Conservation (phyloP, 2,113 vertebrate species). For the Oreochromis tanganicae region DNA sequence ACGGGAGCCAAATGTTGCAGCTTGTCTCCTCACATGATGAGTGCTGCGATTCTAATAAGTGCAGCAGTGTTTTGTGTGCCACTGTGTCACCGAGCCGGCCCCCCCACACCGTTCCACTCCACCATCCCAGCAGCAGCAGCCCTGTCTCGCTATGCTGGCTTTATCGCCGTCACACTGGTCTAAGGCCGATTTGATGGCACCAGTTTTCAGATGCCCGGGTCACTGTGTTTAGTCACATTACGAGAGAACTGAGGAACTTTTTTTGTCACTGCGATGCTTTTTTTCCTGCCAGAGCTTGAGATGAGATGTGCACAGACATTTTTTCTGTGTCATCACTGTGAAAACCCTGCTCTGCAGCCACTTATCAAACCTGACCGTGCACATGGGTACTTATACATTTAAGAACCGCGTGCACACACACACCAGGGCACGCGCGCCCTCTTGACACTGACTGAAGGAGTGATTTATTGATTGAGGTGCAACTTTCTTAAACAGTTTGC, state of each 20-base stretch:
- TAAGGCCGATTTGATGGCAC: conserved; percentile 14
- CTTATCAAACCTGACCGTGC: conserved; percentile 32
- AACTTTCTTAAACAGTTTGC: conserved; percentile 36
- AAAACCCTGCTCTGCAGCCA: conserved; percentile 29
- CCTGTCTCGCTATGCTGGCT: not conserved
- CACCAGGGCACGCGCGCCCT: not conserved
- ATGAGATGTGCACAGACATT: conserved; percentile 31
- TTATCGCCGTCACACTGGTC: conserved; percentile 15
- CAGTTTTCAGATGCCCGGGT: not conserved
- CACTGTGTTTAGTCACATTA: conserved; percentile 1
- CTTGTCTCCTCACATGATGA: conserved; percentile 19
- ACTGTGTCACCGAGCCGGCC: conserved; percentile 22
- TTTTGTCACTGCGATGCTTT: not conserved
- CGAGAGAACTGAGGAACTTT: not conserved
- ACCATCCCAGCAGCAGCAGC: not conserved
- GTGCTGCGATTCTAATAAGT: conserved; percentile 27
- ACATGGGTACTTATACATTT: not conserved
- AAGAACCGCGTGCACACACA: not conserved
- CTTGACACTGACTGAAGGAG: not conserved
- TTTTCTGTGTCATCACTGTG: conserved; percentile 48
- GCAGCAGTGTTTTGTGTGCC: conserved; percentile 42
- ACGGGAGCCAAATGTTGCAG: not conserved
- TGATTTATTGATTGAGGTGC: conserved; percentile 48
- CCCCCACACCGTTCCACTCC: not conserved
- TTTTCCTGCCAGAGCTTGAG: not conserved